Conservation (phyloP, 2,113 vertebrate species). For the Chloropsis cyanopogon region DNA sequence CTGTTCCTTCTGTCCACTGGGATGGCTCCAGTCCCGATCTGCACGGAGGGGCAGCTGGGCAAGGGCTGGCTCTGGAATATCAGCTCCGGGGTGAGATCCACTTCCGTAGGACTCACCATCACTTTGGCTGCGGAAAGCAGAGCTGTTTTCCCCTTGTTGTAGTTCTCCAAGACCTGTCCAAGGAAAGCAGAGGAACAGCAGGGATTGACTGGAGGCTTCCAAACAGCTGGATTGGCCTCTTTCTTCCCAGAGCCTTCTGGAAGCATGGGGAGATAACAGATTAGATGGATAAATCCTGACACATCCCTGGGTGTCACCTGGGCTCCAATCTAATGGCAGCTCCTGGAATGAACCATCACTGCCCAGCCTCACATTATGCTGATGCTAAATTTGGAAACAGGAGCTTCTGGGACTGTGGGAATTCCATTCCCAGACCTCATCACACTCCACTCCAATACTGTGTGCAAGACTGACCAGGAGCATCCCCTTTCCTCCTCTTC, state of each 20-base stretch:
- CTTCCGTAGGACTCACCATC: slow-evolving; percentile 98
- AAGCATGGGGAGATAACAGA: neutral
- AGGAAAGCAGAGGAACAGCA: neutral
- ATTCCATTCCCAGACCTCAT: neutral
- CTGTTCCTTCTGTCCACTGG: slow-evolving; percentile 85
- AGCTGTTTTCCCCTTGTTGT: slow-evolving; percentile 97
- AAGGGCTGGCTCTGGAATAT: slow-evolving; percentile 86
- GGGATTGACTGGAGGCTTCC: neutral
- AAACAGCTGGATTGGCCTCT: neutral
- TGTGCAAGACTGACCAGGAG: neutral
- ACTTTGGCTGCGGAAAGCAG: slow-evolving; percentile 96
- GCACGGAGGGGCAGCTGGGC: slow-evolving; percentile 64
- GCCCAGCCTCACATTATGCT: accelerated
- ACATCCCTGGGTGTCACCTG: neutral
- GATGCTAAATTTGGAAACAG: neutral
- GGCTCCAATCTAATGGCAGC: accelerated
- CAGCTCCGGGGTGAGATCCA: slow-evolving; percentile 93
- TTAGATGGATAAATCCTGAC: neutral
- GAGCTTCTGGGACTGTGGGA: neutral
- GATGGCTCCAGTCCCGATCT: slow-evolving; percentile 53
- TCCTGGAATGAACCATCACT: neutral
- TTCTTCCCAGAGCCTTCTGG: neutral
- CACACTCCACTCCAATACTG: neutral
- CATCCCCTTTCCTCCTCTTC: neutral
- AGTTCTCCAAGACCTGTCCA: slow-evolving; percentile 93